Percentiles rank a stretch among this genome's conserved stretches.
Conservation (phyloP, 2,797 vertebrate species). For the Pangasius larnaudii region DNA sequence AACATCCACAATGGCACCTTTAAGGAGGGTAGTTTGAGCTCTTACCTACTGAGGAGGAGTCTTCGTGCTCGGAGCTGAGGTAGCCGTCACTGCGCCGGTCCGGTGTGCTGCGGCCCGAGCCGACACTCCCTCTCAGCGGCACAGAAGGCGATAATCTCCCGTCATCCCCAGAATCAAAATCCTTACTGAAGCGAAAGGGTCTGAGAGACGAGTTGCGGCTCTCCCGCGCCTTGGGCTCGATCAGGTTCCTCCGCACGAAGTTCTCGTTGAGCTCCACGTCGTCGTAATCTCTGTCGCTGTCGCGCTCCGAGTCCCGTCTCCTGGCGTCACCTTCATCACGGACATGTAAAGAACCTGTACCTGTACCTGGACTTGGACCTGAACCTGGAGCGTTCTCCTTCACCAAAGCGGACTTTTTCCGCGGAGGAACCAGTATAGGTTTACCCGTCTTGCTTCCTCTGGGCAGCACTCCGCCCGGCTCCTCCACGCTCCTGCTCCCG, state of each 20-base stretch:
- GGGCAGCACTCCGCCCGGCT: slow-evolving; percentile 54
- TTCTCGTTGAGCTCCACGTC: slow-evolving; percentile 81
- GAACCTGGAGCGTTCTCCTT: slow-evolving; percentile 26
- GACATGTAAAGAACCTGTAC: not conserved
- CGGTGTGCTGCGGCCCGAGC: slow-evolving; percentile 82
- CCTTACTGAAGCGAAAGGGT: slow-evolving; percentile 70
- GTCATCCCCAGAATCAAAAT: slow-evolving; percentile 77
- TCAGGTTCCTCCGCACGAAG: slow-evolving; percentile 78
- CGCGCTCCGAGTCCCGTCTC: slow-evolving; percentile 50
- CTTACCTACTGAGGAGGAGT: slow-evolving; percentile 82
- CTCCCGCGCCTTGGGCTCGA: slow-evolving; percentile 66
- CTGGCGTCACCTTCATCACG: not conserved
- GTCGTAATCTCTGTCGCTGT: slow-evolving; percentile 83
- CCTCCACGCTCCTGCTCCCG: slow-evolving; percentile 41
- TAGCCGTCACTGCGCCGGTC: slow-evolving; percentile 84
- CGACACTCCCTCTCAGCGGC: slow-evolving; percentile 61
- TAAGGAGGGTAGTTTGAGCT: not conserved
- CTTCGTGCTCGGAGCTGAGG: slow-evolving; percentile 89
- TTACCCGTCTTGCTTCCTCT: slow-evolving; percentile 69
- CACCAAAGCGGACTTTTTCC: slow-evolving; percentile 55
- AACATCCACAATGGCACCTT: not conserved
- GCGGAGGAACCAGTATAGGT: slow-evolving; percentile 71
- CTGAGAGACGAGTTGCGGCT: slow-evolving; percentile 61
- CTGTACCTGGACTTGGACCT: not conserved
- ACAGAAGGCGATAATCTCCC: slow-evolving; percentile 74